Base-by-base conservation (phyloP, 2,797 vertebrate genomes). In the Ctenopoma kingsleyae region DNA sequence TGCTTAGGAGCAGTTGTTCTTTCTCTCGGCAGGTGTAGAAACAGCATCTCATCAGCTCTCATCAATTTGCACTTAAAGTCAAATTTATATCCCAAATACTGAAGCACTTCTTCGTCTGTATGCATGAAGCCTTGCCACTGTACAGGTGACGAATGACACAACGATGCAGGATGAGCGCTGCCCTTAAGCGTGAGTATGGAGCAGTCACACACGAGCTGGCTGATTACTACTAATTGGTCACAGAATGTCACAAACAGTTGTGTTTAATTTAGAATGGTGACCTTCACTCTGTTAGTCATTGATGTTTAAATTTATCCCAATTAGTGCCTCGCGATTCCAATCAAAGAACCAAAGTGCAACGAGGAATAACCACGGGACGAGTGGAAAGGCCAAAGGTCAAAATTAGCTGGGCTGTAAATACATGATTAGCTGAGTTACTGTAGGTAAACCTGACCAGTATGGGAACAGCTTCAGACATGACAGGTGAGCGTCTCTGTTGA, bases 141-240 rank as follows among this genome's bases (percentile, higher is more conserved):
- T 16, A 6, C 12, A 15, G 35, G 22, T 43, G 43, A 57, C 30
- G 17, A 20, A 40, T 10, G 36, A 51, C 35, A 48, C 19, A 20
- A 32, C 11, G 53, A 41, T 13, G 49, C 56, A 44, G 32, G 17
- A 4, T 16, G 10, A 67, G 19, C 1, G 44, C 9, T 6, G 53
- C 15, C 38, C 53, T 78, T 20, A n/a, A 51, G 43, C 43, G 4
- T 40, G 36, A 55, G 62, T 68, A 57, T 64, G 54, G 17, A 58
- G 50, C 47, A 51, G 52, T 51, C 60, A 50, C 72, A 54, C 30
- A 73, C 53, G 2, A 55, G 58, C 49, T 4, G 7, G 19, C 16
- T 80, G 67, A 80, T 78, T 67, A 54, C 22, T 30, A 6, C 70
- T 71, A 81, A 79, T 54, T 63, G 59, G 56, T 53, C 63, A 74